phyloP scores from a whole-genome alignment of 2,113 vertebrate species.

The Muntiacus muntjak region DNA sequence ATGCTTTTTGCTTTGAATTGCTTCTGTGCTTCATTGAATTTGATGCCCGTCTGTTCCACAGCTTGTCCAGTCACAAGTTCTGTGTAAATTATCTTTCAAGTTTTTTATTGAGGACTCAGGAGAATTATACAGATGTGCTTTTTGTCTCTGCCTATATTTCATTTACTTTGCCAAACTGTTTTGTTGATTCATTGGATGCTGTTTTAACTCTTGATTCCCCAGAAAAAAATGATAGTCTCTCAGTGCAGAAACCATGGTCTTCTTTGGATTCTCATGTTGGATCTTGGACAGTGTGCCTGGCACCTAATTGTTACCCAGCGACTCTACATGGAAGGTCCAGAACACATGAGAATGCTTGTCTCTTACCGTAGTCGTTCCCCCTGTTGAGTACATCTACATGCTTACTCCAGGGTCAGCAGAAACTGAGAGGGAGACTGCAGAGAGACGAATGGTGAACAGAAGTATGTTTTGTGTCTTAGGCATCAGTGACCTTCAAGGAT shows the following conservation, averaged over 20 bases:
- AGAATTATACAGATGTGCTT: neutral
- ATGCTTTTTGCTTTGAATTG: slow-evolving; percentile 6
- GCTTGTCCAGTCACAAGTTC: neutral
- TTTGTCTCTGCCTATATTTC: neutral
- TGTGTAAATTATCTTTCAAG: neutral
- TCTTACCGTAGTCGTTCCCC: neutral
- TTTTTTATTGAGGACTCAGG: neutral
- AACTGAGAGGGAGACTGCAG: neutral
- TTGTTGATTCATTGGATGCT: neutral
- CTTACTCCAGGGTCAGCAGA: neutral
- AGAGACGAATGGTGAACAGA: neutral
- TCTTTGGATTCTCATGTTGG: neutral
- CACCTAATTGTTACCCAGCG: neutral
- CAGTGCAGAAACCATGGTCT: neutral
- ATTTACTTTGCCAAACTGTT: neutral
- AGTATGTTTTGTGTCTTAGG: slow-evolving; percentile 57
- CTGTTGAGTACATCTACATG: neutral
- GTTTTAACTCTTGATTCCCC: neutral
- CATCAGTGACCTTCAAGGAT: slow-evolving; percentile 68
- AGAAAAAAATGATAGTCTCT: neutral
- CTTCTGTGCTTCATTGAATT: neutral
- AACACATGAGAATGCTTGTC: neutral
- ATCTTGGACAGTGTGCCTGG: neutral
- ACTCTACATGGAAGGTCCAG: neutral
- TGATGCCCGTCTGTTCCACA: neutral